These are phyloP conservation scores for Acropternis orthonyx DNA, from an alignment of 2,797 vertebrate genomes.

Conservation along the genomic window DNA sequence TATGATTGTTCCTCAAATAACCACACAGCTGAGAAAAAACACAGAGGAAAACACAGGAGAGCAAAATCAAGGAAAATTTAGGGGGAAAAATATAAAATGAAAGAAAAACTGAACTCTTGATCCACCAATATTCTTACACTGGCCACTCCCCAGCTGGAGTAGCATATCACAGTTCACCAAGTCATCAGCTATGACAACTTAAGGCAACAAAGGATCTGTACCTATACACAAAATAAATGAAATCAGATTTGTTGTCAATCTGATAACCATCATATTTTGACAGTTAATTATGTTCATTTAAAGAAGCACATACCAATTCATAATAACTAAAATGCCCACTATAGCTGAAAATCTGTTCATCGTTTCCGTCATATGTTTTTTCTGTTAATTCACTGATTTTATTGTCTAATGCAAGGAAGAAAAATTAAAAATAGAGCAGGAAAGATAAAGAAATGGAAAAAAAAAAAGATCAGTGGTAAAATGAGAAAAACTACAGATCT, in stretches of 20 bases:
- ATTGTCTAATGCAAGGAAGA: neutral
- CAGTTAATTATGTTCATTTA: neutral
- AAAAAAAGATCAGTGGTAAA: neutral
- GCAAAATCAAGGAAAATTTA: neutral
- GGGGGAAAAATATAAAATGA: neutral
- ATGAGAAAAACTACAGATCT: neutral
- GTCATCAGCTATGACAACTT: neutral
- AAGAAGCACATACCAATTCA: neutral
- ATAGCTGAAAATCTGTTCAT: neutral
- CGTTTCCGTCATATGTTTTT: neutral
- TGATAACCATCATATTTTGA: neutral
- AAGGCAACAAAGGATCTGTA: neutral
- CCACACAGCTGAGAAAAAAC: neutral
- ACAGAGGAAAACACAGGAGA: neutral
- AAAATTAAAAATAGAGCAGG: neutral
- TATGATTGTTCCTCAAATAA: neutral
- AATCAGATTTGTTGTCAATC: neutral
- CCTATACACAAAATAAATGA: neutral
- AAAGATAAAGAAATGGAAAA: neutral
- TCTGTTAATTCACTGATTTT: conserved; percentile 9
- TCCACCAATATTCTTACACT: neutral
- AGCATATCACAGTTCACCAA: neutral
- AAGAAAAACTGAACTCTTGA: neutral
- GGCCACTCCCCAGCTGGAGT: neutral
- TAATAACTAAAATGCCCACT: neutral